Evolutionary conservation across 1,140 invertebrate species (phyloP).

Genomic region (Cheumatopsyche charites): DNA sequence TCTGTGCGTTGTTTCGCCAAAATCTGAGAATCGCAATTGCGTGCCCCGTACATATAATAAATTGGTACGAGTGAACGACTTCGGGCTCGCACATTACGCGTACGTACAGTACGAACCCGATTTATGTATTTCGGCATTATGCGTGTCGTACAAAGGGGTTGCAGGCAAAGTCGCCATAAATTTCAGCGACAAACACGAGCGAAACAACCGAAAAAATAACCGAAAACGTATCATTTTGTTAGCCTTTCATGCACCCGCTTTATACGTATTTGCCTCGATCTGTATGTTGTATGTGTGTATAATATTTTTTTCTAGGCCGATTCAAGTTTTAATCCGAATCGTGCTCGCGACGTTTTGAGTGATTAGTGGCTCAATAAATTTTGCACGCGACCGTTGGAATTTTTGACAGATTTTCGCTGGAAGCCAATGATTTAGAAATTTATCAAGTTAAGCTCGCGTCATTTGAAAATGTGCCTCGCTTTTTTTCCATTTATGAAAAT

Average conservation of each 20-base stretch:
- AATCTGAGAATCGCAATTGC: constrained; percentile 7
- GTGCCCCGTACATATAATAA: constrained; percentile 16
- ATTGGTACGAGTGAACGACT: constrained; percentile 3
- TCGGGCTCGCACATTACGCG: neutral
- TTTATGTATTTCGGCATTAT: too few species aligned
- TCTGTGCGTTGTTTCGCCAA: neutral
- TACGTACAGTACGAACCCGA: too few species aligned
- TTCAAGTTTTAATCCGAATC: constrained; percentile 11
- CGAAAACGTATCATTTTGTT: constrained; percentile 25
- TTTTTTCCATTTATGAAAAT: too few species aligned
- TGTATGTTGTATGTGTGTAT: neutral
- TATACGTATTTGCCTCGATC: neutral
- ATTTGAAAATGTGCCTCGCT: too few species aligned
- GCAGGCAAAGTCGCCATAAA: constrained; percentile 6
- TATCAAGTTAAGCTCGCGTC: neutral
- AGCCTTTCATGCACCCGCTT: constrained; percentile 16
- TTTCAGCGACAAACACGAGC: neutral
- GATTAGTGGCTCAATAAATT: constrained; percentile 24
- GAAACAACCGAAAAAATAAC: too few species aligned
- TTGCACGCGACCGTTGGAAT: constrained; percentile 11
- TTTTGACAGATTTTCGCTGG: constrained; percentile 8
- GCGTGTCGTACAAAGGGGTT: neutral
- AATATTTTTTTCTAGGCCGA: neutral
- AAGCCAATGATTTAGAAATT: constrained; percentile 10
- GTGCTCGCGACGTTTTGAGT: constrained; percentile 18